Conservation (phyloP, 1,140 invertebrate species). For the Dendroctonus valens region DNA sequence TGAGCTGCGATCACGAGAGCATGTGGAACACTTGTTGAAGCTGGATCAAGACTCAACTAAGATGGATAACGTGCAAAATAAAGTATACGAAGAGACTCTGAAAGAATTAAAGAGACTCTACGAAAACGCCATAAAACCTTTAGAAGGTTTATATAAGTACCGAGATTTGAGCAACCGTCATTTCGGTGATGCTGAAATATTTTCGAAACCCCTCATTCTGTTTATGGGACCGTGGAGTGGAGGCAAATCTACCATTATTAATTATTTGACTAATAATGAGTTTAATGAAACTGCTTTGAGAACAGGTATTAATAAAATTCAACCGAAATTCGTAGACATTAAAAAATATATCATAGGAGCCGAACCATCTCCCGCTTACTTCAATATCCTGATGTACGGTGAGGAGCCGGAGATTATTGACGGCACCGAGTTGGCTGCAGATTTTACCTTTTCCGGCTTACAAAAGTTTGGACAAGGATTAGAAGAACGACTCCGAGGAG, state of each 20-base stretch:
- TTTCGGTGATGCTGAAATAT: conserved; percentile 92
- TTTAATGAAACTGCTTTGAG: conserved; percentile 77
- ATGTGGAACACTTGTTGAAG: conserved; percentile 77
- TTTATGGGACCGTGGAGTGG: conserved; percentile 96
- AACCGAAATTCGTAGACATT: conserved; percentile 2
- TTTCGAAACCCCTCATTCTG: conserved; percentile 87
- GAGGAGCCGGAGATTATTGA: conserved; percentile 81
- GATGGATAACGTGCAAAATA: conserved; percentile 68
- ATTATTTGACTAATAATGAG: conserved; percentile 87
- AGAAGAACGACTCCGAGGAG: conserved; percentile 81
- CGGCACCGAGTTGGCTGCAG: conserved; percentile 88
- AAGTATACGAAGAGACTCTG: conserved; percentile 73
- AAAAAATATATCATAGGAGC: conserved; percentile 63
- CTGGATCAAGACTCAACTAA: conserved; percentile 74
- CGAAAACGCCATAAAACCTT: conserved; percentile 82
- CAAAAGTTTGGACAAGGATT: conserved; percentile 94
- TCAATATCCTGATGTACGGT: conserved; percentile 90
- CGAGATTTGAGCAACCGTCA: conserved; percentile 88
- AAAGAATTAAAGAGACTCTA: conserved; percentile 86
- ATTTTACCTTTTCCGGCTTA: conserved; percentile 89
- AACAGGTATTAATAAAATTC: conserved; percentile 65
- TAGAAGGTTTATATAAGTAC: conserved; percentile 89
- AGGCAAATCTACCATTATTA: conserved; percentile 92
- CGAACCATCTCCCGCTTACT: conserved; percentile 89
- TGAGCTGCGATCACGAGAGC: conserved; percentile 73